Percentiles rank a stretch among this genome's conserved stretches.
These are phyloP conservation scores for Tupaia tana DNA, from an alignment of 2,113 vertebrate species.

Conservation along the genomic window DNA sequence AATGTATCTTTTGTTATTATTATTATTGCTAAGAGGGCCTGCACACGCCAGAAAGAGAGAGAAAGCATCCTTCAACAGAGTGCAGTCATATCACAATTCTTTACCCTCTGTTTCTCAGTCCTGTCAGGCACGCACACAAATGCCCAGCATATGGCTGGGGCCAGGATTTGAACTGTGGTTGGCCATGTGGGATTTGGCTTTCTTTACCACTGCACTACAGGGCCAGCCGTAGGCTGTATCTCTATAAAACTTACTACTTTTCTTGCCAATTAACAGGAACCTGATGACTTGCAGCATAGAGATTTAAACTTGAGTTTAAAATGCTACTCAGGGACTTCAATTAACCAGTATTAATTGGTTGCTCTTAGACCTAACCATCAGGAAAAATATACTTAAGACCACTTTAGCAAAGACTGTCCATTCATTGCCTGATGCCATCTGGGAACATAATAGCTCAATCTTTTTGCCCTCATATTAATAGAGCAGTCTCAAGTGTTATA, in stretches of 20 bases:
- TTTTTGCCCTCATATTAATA: constrained; percentile 85
- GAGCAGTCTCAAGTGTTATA: constrained; percentile 81
- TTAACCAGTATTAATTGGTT: constrained; percentile 79
- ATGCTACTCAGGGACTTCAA: constrained; percentile 79
- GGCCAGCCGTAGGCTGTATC: constrained; percentile 33
- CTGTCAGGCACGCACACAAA: too few relatives aligned
- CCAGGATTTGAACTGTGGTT: too few relatives aligned
- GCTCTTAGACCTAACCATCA: constrained; percentile 75
- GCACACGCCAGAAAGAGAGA: too few relatives aligned
- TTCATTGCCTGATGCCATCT: constrained; percentile 73
- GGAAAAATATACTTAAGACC: constrained; percentile 65
- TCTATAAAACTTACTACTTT: constrained; percentile 79
- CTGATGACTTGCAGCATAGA: constrained; percentile 75
- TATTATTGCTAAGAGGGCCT: too few relatives aligned
- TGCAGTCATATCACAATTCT: too few relatives aligned
- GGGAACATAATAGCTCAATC: constrained; percentile 80
- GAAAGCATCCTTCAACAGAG: too few relatives aligned
- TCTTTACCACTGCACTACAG: too few relatives aligned
- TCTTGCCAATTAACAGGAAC: constrained; percentile 79
- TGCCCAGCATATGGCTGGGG: too few relatives aligned
- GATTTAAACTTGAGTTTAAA: constrained; percentile 84
- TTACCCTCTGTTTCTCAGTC: too few relatives aligned
- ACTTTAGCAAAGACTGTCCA: constrained; percentile 66
- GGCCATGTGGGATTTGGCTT: too few relatives aligned
- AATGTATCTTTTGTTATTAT: constrained; percentile 64